Percentiles rank a stretch among this genome's conserved stretches.
Conservation (phyloP, 2,888 invertebrate species). For the Phymatocera aterrima region DNA sequence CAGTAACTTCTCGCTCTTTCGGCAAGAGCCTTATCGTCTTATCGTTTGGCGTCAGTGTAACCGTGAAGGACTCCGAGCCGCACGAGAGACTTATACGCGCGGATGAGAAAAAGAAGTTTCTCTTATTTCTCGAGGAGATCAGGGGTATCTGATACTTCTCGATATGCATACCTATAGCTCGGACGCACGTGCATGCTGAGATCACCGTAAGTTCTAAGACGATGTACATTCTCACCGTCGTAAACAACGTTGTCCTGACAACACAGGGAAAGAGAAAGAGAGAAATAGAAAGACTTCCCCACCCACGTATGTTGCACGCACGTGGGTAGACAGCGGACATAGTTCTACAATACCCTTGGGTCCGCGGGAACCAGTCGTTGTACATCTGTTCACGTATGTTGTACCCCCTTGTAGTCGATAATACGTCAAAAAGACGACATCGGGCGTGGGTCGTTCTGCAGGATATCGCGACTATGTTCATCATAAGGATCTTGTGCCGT, state of each 20-base stretch:
- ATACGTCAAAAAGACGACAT: slow-evolving; percentile 30
- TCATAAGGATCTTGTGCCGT: neutral
- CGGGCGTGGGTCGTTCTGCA: slow-evolving; percentile 36
- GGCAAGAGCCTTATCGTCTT: neutral
- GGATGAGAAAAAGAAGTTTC: neutral
- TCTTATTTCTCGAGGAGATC: neutral
- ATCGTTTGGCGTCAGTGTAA: neutral
- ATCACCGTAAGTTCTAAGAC: neutral
- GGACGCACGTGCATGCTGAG: neutral
- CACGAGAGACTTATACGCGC: neutral
- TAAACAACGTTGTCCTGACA: slow-evolving; percentile 29
- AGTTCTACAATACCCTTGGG: slow-evolving; percentile 26
- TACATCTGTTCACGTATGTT: slow-evolving; percentile 42
- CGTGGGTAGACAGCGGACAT: slow-evolving; percentile 40
- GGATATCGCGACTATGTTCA: slow-evolving; percentile 31
- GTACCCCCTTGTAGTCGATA: slow-evolving; percentile 16
- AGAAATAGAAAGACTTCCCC: too few relatives aligned
- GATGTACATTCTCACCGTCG: slow-evolving; percentile 20
- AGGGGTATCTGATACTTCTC: neutral
- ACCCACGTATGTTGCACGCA: slow-evolving; percentile 24
- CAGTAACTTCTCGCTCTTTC: slow-evolving; percentile 9
- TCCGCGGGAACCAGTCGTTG: slow-evolving; percentile 25
- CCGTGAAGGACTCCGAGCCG: neutral
- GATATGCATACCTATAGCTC: neutral
- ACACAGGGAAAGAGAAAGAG: too few relatives aligned